Conservation (phyloP, 2,888 invertebrate species). For the Fragum sueziense region DNA sequence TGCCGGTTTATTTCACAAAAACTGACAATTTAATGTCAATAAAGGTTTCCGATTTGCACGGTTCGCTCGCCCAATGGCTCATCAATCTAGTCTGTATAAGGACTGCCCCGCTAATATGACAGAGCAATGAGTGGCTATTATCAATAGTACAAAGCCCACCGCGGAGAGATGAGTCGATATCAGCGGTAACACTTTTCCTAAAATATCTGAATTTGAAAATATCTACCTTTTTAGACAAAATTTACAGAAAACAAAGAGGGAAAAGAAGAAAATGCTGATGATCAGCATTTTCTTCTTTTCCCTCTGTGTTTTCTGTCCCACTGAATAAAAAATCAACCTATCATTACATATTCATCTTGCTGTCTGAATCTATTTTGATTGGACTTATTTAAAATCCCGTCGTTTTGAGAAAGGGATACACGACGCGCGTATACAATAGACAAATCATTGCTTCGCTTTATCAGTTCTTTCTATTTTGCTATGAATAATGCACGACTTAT, state of each 20-base stretch:
- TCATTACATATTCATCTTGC: too few relatives aligned
- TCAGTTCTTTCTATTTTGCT: neutral
- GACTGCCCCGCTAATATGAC: conserved; percentile 7
- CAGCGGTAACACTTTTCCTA: conserved; percentile 1
- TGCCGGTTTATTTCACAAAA: conserved; percentile 5
- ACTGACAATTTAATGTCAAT: conserved; percentile 11
- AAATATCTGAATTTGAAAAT: too few relatives aligned
- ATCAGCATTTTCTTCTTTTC: too few relatives aligned
- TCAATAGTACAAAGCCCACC: conserved; percentile 15
- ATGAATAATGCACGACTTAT: neutral
- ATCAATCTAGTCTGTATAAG: conserved; percentile 20
- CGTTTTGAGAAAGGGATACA: too few relatives aligned
- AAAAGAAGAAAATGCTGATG: too few relatives aligned
- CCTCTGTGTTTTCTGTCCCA: too few relatives aligned
- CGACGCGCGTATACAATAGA: conserved; percentile 5
- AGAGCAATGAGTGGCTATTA: conserved; percentile 13
- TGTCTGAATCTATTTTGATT: too few relatives aligned
- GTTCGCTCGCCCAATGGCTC: neutral
- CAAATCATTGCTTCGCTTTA: conserved; percentile 11
- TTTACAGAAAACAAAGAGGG: too few relatives aligned
- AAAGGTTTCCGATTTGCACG: conserved; percentile 2
- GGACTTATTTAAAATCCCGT: too few relatives aligned
- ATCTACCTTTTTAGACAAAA: too few relatives aligned
- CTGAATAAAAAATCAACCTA: too few relatives aligned
- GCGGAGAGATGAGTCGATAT: conserved; percentile 8